Percentiles rank a stretch among this genome's conserved stretches.
Evolutionary conservation across 2,888 invertebrate species (phyloP).

Genomic region (Silvanus unidentatus): DNA sequence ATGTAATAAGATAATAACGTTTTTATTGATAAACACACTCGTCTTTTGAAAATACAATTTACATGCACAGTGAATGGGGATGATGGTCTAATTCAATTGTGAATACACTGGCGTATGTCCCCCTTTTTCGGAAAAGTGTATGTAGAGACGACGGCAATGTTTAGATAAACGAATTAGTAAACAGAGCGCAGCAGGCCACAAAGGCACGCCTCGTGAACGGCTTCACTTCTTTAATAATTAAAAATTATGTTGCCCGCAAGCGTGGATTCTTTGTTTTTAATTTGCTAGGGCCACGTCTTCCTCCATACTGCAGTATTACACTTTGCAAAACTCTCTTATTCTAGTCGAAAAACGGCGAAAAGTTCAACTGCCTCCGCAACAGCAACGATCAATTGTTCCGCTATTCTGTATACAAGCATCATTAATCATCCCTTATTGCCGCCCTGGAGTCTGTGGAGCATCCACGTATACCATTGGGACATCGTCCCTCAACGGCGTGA

Average conservation of each 20-base stretch:
- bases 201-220: constrained; percentile 17
- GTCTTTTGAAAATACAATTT: background rate
- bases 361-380: no score
- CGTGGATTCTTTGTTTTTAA: constrained; percentile 7
- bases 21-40: constrained; percentile 28
- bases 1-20: constrained; percentile 19
- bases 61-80: background rate
- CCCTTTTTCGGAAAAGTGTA: constrained; percentile 7
- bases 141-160: constrained; percentile 17
- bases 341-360: no score
- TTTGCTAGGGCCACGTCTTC: no score
- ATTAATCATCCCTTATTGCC: constrained; percentile 1
- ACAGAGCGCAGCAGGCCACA: constrained; percentile 27
- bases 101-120: constrained; percentile 21
- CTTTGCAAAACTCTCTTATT: no score
- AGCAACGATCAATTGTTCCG: no score
- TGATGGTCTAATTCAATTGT: constrained; percentile 34
- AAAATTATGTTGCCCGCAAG: constrained; percentile 30
- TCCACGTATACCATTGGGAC: constrained; percentile 17
- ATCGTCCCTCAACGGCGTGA: constrained; percentile 23
- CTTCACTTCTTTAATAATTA: constrained; percentile 33
- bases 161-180: constrained; percentile 31
- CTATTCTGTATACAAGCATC: background rate
- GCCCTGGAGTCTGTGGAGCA: background rate
- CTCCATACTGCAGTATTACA: no score